Conservation (phyloP, 30 jellyfish, hydroid and myxozoan species). For the Pelagia noctiluca region DNA sequence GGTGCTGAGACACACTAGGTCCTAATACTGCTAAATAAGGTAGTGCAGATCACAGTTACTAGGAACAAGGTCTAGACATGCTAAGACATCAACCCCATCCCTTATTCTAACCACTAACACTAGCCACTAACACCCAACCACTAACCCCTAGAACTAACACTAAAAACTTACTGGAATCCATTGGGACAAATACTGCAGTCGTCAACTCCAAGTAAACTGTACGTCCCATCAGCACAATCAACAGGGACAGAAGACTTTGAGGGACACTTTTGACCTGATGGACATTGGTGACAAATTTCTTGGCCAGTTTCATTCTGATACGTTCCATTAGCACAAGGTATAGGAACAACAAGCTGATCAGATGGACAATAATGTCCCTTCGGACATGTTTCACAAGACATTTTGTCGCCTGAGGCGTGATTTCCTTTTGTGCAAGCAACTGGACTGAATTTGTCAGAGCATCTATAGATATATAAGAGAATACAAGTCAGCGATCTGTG, state of each 20-base stretch:
- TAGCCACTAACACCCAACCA: slow-evolving; percentile 13
- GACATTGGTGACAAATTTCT: slow-evolving; percentile 75
- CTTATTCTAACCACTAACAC: background rate
- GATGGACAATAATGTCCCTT: slow-evolving; percentile 68
- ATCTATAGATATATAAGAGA: slow-evolving; percentile 39
- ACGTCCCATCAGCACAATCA: slow-evolving; percentile 79
- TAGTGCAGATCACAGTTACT: too few species aligned
- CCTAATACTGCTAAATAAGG: background rate
- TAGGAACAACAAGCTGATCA: slow-evolving; percentile 74
- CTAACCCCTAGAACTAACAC: background rate
- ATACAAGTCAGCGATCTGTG: too few species aligned
- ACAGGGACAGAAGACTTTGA: slow-evolving; percentile 60
- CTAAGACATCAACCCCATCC: too few species aligned
- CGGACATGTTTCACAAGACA: slow-evolving; percentile 73
- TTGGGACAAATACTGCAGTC: slow-evolving; percentile 87
- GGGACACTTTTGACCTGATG: slow-evolving; percentile 85
- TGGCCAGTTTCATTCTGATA: slow-evolving; percentile 85
- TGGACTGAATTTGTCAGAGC: slow-evolving; percentile 31
- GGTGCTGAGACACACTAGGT: background rate
- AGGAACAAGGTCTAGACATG: too few species aligned
- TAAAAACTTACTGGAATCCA: slow-evolving; percentile 59
- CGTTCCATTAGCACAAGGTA: slow-evolving; percentile 84
- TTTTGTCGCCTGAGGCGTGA: slow-evolving; percentile 40
- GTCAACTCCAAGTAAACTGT: slow-evolving; percentile 63
- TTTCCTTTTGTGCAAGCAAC: slow-evolving; percentile 48